Evolutionary conservation across 2,888 invertebrate genomes (phyloP).

Genomic region (Erebia epiphron): DNA sequence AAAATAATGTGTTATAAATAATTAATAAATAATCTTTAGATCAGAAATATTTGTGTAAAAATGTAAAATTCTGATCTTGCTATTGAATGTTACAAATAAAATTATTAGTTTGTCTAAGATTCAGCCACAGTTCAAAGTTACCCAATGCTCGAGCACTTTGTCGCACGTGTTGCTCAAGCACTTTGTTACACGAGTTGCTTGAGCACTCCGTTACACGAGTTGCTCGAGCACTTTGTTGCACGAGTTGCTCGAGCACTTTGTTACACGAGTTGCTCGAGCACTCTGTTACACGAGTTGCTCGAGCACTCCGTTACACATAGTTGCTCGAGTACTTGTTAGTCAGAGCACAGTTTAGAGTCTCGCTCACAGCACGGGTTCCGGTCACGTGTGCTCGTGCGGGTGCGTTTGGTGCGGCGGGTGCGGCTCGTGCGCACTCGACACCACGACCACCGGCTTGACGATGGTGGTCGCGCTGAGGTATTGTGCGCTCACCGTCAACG

Average conservation of each 20-base stretch:
- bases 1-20: constrained; percentile 2
- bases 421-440: constrained; percentile 50
- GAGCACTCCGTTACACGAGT: too few species aligned
- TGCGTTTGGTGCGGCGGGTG: constrained; percentile 38
- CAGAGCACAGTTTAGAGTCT: too few species aligned
- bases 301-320: too few species aligned
- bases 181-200: background rate
- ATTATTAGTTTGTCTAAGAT: background rate
- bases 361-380: background rate
- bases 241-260: too few species aligned
- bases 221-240: background rate
- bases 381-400: background rate
- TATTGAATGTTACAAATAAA: background rate
- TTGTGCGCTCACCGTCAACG: constrained; percentile 86
- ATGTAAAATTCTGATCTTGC: background rate
- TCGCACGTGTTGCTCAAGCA: too few species aligned
- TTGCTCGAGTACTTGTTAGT: too few species aligned
- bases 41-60: background rate
- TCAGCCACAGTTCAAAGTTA: background rate
- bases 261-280: constrained; percentile 1
- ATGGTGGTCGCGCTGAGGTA: constrained; percentile 84
- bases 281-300: too few species aligned
- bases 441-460: constrained; percentile 88
- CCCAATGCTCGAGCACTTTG: background rate
- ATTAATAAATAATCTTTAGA: background rate